Conservation (phyloP, 2,888 invertebrate genomes). For the Panzeria rudis region DNA sequence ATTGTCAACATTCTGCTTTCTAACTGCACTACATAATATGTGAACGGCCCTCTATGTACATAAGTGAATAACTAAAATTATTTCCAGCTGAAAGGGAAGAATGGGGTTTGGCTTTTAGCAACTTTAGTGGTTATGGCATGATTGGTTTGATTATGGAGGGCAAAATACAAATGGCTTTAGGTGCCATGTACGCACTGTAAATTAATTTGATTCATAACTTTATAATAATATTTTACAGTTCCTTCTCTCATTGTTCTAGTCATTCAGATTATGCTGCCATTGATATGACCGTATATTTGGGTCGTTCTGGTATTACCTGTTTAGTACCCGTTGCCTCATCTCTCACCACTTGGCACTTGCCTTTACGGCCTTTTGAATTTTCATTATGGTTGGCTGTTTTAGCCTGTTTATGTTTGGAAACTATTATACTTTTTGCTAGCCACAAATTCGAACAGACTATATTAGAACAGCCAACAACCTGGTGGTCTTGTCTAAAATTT, state of each 20-base stretch:
- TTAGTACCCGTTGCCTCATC: conserved; percentile 88
- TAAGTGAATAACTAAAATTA: too few species aligned
- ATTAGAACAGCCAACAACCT: background rate
- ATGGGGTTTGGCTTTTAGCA: conserved; percentile 88
- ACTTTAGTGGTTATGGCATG: conserved; percentile 87
- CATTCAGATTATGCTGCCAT: conserved; percentile 85
- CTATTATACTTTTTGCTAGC: conserved; percentile 79
- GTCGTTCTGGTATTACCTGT: conserved; percentile 88
- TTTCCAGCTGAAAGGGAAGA: conserved; percentile 82
- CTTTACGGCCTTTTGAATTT: conserved; percentile 86
- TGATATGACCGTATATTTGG: conserved; percentile 86
- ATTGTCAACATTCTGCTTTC: too few species aligned
- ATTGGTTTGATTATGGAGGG: conserved; percentile 86
- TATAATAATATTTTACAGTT: background rate
- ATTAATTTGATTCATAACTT: background rate
- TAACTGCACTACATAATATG: too few species aligned
- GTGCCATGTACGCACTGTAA: conserved; percentile 76
- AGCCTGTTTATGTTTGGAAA: conserved; percentile 84
- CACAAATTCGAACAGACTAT: conserved; percentile 72
- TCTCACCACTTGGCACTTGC: conserved; percentile 86
- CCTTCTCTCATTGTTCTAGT: conserved; percentile 83
- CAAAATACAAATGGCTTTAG: conserved; percentile 84
- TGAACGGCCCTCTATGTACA: too few species aligned
- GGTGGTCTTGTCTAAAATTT: conserved; percentile 74
- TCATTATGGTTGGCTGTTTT: conserved; percentile 86